Evolutionary conservation across 2,113 vertebrate species (phyloP), one percentile per base, ranked within the genome.

Genomic region (Serilophus lunatus): DNA sequence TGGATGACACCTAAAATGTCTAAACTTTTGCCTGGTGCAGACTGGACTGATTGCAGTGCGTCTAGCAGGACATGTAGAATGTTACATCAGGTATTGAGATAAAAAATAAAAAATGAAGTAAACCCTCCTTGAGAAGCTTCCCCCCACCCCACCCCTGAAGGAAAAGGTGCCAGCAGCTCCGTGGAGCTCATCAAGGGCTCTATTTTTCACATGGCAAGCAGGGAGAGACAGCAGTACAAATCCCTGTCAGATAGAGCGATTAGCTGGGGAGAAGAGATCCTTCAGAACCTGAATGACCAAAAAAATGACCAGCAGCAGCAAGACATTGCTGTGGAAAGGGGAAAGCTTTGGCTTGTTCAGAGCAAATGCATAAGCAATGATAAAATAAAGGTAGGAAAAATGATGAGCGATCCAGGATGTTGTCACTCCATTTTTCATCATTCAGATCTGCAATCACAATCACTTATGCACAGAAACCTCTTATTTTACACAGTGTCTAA

Each of bases 1-100:
- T 96, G 95, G 95, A 92, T 84, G 88, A 92, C 95, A 96, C 94
- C 93, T 96, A 92, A 92, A 93, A 93, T 45, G 70, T 74, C 92
- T 95, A 86, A 93, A 85, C 60, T 72, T 61, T 88, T 93, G 92
- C 59, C 94, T 61, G 83, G 42, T 0, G 36, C 89, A 86, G 91
- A 70, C 84, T 45, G 89, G 74, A 71, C 75, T 44, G 94, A 96
- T 68, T 74, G 90, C 79, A 90, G 85, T 1, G 4, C 45, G 74
- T 91, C 71, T 35, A 89, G 82, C 35, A 82, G 94, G 82, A 95
- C 61, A 5, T 91, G 92, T 86, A 87, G 93, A 60, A 61, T 95
- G 81, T 89, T 96, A 88, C 12, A 6, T 85, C 88, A 92, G 89
- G 89, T 95, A 93, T 22, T 22, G 42, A 95, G 93, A 93, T 96